Evolutionary conservation across 2,797 vertebrate species (phyloP).

Genomic region (Ptychadena robeensis): DNA sequence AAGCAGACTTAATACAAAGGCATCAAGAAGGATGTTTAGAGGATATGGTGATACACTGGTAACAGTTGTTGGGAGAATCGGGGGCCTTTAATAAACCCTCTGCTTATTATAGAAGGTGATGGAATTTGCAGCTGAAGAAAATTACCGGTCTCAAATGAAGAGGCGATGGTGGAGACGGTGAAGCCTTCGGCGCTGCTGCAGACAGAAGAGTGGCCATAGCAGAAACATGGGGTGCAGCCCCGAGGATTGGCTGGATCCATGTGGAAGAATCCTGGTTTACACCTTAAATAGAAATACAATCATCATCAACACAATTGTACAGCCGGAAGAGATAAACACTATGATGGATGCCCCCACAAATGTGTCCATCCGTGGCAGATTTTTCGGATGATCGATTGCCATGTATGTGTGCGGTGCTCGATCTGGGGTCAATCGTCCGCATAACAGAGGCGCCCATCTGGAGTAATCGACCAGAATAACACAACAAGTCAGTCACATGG

Average conservation of each 20-base stretch:
- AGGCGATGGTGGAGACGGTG: conserved; percentile 79
- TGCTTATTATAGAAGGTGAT: conserved; percentile 24
- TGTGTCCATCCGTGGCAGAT: no score
- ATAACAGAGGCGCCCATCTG: no score
- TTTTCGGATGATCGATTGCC: no score
- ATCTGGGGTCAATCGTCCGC: no score
- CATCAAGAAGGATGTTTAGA: background rate
- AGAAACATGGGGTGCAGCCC: conserved; percentile 95
- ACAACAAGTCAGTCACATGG: no score
- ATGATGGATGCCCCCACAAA: no score
- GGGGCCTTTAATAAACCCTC: background rate
- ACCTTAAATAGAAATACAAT: conserved; percentile 74
- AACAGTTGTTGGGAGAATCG: background rate
- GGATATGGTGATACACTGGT: conserved; percentile 15
- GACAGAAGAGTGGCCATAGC: conserved; percentile 94
- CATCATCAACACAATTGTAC: background rate
- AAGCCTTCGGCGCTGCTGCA: conserved; percentile 85
- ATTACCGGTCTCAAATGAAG: conserved; percentile 83
- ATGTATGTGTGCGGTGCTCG: no score
- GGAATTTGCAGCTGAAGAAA: background rate
- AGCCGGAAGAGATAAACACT: no score
- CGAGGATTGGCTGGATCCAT: conserved; percentile 84
- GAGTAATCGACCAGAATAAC: no score
- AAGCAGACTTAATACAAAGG: background rate
- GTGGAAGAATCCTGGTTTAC: conserved; percentile 94